phyloP scores from a whole-genome alignment of 2,113 vertebrate species.

The Pteropus alecto region DNA sequence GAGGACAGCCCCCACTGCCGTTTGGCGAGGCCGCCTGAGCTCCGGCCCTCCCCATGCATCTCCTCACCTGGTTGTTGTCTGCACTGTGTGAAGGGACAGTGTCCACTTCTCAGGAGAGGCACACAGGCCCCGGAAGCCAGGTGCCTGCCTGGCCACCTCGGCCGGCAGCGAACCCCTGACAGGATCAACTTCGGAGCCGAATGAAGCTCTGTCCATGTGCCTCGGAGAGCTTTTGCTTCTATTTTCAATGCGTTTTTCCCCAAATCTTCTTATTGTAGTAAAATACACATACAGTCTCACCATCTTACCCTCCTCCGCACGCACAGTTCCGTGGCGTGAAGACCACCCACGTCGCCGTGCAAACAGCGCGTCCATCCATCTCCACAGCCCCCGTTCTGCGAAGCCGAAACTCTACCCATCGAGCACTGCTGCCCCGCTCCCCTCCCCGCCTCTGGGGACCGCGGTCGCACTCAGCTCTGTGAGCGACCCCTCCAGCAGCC shows the following conservation, averaged over 20 bases:
- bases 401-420: neutral
- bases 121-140: accelerated
- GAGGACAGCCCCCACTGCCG: accelerated
- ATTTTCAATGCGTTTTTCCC: neutral
- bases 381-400: neutral
- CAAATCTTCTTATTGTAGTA: neutral
- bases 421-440: accelerated
- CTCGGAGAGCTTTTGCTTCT: accelerated
- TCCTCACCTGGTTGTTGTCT: accelerated
- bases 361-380: neutral
- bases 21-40: neutral
- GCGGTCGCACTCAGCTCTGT: accelerated
- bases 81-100: accelerated
- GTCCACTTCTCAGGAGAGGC: neutral
- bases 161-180: accelerated
- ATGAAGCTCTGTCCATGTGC: accelerated
- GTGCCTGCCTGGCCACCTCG: accelerated
- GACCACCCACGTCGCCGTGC: accelerated
- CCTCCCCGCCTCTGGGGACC: neutral
- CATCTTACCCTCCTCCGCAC: accelerated
- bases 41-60: accelerated
- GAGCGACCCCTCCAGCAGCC: neutral
- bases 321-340: accelerated
- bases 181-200: too few species aligned
- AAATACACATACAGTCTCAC: neutral